Evolutionary conservation across 2,888 invertebrate genomes (phyloP).

Genomic region (Rutpela maculata): DNA sequence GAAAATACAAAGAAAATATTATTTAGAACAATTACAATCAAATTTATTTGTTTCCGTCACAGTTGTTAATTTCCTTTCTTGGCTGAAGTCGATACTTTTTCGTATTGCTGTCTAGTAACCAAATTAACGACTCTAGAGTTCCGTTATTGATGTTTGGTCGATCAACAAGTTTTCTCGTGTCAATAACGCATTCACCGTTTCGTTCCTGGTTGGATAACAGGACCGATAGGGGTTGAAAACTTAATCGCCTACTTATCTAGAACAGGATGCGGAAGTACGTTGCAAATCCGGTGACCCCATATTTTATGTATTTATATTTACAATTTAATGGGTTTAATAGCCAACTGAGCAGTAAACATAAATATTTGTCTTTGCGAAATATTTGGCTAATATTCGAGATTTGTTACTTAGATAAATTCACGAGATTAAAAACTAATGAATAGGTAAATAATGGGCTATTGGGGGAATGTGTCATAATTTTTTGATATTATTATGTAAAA

Average conservation of each 20-base stretch:
- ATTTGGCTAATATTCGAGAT: background rate
- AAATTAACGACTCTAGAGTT: background rate
- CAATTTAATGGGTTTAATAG: background rate
- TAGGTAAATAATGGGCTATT: no score
- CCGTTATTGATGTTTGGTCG: slow-evolving; percentile 4
- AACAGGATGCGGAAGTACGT: background rate
- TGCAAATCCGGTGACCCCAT: background rate
- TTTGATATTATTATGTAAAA: no score
- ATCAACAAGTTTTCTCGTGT: background rate
- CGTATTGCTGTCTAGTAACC: background rate
- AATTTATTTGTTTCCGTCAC: background rate
- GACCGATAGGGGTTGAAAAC: background rate
- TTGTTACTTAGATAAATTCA: background rate
- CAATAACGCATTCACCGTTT: background rate
- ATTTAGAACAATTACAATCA: no score
- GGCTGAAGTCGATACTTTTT: background rate
- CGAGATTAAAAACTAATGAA: background rate
- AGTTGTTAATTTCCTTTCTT: background rate
- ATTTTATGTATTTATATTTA: slow-evolving; percentile 1
- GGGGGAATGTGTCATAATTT: no score
- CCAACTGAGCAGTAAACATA: background rate
- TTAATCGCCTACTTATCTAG: background rate
- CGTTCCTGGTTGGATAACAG: background rate
- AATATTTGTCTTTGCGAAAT: background rate
- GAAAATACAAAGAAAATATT: no score